Evolutionary conservation across 2,888 invertebrate species (phyloP).

Genomic region (Actias luna): DNA sequence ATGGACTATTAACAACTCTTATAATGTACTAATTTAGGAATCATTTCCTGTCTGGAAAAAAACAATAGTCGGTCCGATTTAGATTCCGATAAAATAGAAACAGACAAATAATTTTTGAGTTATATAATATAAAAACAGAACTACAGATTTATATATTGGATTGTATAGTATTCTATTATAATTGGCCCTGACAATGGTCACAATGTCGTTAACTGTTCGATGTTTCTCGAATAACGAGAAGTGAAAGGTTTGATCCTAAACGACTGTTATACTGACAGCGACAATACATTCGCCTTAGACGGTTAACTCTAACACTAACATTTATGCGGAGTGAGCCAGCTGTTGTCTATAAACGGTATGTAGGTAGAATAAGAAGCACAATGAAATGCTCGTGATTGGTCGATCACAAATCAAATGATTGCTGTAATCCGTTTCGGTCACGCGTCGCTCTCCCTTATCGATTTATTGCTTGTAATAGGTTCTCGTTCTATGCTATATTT

Average conservation of each 20-base stretch:
- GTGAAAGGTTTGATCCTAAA: neutral
- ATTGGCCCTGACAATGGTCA: neutral
- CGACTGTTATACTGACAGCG: neutral
- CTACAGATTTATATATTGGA: too few species aligned
- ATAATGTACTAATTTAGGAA: too few species aligned
- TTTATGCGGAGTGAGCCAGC: neutral
- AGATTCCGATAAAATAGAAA: too few species aligned
- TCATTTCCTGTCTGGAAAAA: too few species aligned
- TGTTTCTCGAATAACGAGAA: neutral
- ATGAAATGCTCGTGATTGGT: constrained; percentile 19
- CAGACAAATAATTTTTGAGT: too few species aligned
- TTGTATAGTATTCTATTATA: neutral
- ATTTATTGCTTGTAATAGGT: constrained; percentile 31
- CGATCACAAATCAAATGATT: constrained; percentile 34
- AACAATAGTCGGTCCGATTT: too few species aligned
- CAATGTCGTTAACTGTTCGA: neutral
- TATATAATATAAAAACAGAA: too few species aligned
- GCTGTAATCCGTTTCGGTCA: constrained; percentile 32
- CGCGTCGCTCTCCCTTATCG: constrained; percentile 33
- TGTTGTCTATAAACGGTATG: neutral
- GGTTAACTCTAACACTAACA: neutral
- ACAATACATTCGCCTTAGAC: neutral
- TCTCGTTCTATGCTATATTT: constrained; percentile 13
- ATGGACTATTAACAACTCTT: too few species aligned
- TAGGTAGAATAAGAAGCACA: constrained; percentile 16